These are phyloP conservation scores for Scarus forsteni DNA, from an alignment of 2,797 vertebrate species.

Conservation along the genomic window DNA sequence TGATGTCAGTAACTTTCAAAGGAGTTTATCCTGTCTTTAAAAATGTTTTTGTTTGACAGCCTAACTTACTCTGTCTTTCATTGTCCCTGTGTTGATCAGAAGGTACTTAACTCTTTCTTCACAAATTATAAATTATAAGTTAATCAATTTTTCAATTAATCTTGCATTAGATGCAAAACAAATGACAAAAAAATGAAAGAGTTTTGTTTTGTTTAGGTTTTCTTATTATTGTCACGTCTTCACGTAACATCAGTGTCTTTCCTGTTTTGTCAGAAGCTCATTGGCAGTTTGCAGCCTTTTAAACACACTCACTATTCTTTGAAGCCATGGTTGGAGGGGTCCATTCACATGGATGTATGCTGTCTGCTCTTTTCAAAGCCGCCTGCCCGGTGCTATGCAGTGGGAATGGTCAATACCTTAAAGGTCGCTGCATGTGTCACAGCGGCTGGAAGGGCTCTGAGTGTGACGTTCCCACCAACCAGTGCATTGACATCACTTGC, in stretches of 20 bases:
- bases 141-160: not conserved
- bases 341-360: conserved; percentile 68
- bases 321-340: conserved; percentile 53
- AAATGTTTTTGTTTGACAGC: too few relatives aligned
- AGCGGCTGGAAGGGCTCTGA: conserved; percentile 98
- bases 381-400: conserved; percentile 98
- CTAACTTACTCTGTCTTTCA: conserved; percentile 19
- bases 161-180: not conserved
- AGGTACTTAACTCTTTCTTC: conserved; percentile 16
- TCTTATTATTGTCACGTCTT: conserved; percentile 6
- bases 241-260: conserved; percentile 6
- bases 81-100: conserved; percentile 29
- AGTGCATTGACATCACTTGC: conserved; percentile 96
- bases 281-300: conserved; percentile 34
- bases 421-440: conserved; percentile 97
- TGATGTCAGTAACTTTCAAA: too few relatives aligned
- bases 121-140: not conserved
- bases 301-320: conserved; percentile 40
- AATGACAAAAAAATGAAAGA: conserved; percentile 1
- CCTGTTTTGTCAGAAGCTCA: conserved; percentile 32
- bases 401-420: conserved; percentile 97
- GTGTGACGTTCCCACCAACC: conserved; percentile 95
- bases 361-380: conserved; percentile 82
- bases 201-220: conserved; percentile 12
- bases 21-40: too few relatives aligned